Evolutionary conservation across 2,888 invertebrate species (phyloP).

Genomic region (Myopa tessellatipennis): DNA sequence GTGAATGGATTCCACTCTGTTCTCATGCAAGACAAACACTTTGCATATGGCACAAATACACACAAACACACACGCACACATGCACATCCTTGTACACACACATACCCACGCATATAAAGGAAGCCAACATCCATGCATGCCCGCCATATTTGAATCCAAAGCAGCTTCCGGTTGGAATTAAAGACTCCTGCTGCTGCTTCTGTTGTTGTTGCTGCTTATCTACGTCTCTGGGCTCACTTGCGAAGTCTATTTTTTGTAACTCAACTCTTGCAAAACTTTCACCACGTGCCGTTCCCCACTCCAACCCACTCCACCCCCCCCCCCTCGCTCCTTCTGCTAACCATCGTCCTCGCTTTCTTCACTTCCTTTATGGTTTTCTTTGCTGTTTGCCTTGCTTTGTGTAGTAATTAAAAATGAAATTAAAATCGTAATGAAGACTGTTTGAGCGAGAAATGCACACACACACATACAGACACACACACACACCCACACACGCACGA

Average conservation of each 20-base stretch:
- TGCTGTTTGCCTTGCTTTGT: background rate
- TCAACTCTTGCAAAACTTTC: background rate
- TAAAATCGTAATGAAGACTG: slow-evolving; percentile 39
- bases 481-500: slow-evolving; percentile 36
- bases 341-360: background rate
- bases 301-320: background rate
- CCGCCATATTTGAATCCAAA: slow-evolving; percentile 32
- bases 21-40: slow-evolving; percentile 12
- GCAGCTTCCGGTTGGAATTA: slow-evolving; percentile 29
- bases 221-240: background rate
- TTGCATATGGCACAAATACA: background rate
- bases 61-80: slow-evolving; percentile 5
- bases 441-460: background rate
- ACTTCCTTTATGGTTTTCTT: background rate
- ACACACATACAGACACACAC: slow-evolving; percentile 21
- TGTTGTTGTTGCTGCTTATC: background rate
- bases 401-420: slow-evolving; percentile 45
- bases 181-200: background rate
- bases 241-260: background rate
- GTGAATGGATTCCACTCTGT: slow-evolving; percentile 47
- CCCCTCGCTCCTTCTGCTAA: background rate
- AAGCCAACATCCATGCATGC: background rate
- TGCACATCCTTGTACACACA: background rate
- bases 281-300: background rate
- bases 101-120: background rate